A percentile compares a stretch with the other conserved stretches of the same genome.
Conservation (phyloP, 2,113 vertebrate species). For the Halichoeres trimaculatus region DNA sequence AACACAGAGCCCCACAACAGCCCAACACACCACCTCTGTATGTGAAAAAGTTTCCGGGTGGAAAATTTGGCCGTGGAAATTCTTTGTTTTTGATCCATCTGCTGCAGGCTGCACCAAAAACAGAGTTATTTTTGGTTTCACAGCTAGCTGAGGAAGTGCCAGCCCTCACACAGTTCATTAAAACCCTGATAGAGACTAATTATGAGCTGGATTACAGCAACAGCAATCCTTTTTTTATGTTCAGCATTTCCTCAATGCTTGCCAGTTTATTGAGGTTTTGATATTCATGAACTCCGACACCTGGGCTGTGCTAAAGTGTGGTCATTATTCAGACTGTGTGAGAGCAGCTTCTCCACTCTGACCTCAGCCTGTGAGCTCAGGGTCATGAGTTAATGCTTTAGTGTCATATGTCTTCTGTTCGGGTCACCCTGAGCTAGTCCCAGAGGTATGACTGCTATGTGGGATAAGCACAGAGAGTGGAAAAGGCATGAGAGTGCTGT, state of each 20-base stretch:
- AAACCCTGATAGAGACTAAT: constrained; percentile 53
- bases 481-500: constrained; percentile 8
- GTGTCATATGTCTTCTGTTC: constrained; percentile 66
- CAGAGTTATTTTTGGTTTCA: constrained; percentile 64
- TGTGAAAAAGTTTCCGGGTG: constrained; percentile 56
- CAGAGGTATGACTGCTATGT: constrained; percentile 59
- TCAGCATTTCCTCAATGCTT: neutral
- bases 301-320: neutral
- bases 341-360: constrained; percentile 29
- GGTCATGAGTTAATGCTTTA: constrained; percentile 60
- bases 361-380: constrained; percentile 45
- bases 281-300: neutral
- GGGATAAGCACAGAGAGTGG: constrained; percentile 17
- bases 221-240: constrained; percentile 7
- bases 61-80: constrained; percentile 66
- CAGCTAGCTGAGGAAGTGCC: constrained; percentile 59
- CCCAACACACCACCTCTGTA: constrained; percentile 45
- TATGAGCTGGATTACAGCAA: constrained; percentile 41
- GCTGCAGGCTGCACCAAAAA: constrained; percentile 58
- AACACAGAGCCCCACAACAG: constrained; percentile 28
- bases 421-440: constrained; percentile 62
- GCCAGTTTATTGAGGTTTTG: neutral
- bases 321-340: constrained; percentile 7
- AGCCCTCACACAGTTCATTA: constrained; percentile 56
- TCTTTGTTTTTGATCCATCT: constrained; percentile 67